Base-by-base conservation (phyloP, 37 sponge, comb jelly and placozoan genomes). In the Cliona cf. orientalis region DNA sequence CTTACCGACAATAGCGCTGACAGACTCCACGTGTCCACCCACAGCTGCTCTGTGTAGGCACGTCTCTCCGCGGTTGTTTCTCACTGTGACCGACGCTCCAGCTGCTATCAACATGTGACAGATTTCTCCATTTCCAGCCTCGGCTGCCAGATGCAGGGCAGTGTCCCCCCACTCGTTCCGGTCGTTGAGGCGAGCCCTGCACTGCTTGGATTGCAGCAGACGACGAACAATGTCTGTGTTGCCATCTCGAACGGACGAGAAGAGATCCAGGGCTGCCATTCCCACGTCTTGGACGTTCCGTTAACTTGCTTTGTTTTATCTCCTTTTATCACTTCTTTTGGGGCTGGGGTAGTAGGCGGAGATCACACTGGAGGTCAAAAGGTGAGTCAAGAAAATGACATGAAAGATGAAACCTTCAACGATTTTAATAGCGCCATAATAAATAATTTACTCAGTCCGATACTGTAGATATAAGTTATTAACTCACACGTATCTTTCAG, bases 151-250 rank as follows among this genome's bases (percentile, higher is more conserved):
- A 49, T 86, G 87, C 26, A 91, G 87, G 12, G 86, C 91, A 23
- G 91, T 91, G 68, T 86, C 82, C 21, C 91, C 91, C 91, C 91
- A 91, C 39, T 91, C 91, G 49, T 91, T 86, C 37, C 87, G 46
- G 25, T 70, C 82, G 74, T 91, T 86, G 25, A 91, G 86, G 2
- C 62, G 32, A 34, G 77, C 70, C 14, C 89, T 60, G 41, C 81
- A 82, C 17, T 55, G 42, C 69, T 64, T 76, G 36, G 62, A 57
- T 35, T 79, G 72, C 32, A 81, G 63, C 23, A 82, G 77, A n/a
- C 65, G 46, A 5, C 82, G 66, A n/a, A 88, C 89, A 57, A 76
- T 45, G 21, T 81, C 82, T 35, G 83, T 76, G 64, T 88, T 74
- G 28, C 83, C 83, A 76, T 82, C 83, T 56, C 82, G 70, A 34